Evolutionary conservation across 1,140 invertebrate species (phyloP), one percentile per base, ranked within the genome.

Genomic region (Zaprionus inermis): DNA sequence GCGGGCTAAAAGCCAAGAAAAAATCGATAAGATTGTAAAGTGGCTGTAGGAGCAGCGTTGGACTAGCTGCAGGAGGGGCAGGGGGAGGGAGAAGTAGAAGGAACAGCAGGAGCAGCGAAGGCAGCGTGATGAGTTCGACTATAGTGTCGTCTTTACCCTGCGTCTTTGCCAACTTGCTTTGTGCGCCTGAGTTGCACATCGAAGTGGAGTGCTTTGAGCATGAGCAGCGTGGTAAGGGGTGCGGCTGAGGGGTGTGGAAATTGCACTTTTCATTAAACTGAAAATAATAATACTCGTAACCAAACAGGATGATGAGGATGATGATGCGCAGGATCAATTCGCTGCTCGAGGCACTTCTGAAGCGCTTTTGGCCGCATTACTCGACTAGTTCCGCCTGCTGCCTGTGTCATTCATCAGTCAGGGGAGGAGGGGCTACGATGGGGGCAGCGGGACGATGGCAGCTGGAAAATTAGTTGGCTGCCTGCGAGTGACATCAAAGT

Each of bases 201-300:
- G 72, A 79, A 76, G 76, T 82, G 72, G 51, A 55, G 64, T 56
- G 59, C 30, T 54, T 67, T 51, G 28, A 55, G 57, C n/a, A 18
- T 22, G 11, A 22, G 34, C 30, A 2, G n/a, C n/a, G n/a, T n/a
- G n/a, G n/a, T n/a, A n/a, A n/a, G n/a, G n/a, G n/a, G n/a, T n/a
- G n/a, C n/a, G n/a, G n/a, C n/a, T n/a, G n/a, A 24, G 11, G 38
- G 44, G 46, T 14, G 60, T 36, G 64, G 68, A 79, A 78, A 76
- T 80, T 88, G 84, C 84, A 83, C 84, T 89, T 88, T 89, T 88
- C 84, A 88, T 88, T 88, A 89, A 88, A 77, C 76, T 83, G 72
- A 70, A 71, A 69, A 73, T 63, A 71, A 75, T 75, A 75, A 75
- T 75, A 65, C 36, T 71, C 44, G 72, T 71, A 86, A 63, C 52